A percentile compares a stretch with the other conserved stretches of the same genome.
These are phyloP conservation scores for Caenorhabditis sinica DNA, from an alignment of 2,888 invertebrate species.

Conservation along the genomic window DNA sequence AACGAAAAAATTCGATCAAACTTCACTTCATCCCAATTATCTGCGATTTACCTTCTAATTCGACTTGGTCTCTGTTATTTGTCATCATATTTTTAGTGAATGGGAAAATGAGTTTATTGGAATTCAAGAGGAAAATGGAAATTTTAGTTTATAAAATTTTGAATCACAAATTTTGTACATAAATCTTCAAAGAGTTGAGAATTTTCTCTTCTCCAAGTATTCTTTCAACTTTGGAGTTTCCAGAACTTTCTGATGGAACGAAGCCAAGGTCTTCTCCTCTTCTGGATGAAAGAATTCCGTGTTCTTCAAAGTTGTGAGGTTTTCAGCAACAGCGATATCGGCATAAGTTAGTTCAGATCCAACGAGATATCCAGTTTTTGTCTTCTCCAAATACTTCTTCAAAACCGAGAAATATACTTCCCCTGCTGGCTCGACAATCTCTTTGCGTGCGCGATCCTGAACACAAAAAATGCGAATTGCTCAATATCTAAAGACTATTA, in stretches of 20 bases:
- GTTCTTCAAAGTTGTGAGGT: constrained; percentile 26
- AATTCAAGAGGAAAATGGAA: not conserved
- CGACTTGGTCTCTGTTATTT: no score
- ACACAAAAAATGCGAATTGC: not conserved
- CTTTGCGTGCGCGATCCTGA: not conserved
- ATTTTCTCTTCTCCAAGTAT: constrained; percentile 5
- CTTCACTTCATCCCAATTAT: no score
- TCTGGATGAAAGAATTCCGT: not conserved
- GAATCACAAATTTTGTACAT: not conserved
- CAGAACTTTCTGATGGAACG: constrained; percentile 8
- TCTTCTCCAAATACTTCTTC: constrained; percentile 25
- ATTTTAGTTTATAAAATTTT: no score
- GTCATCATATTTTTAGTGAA: no score
- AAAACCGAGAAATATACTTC: constrained; percentile 24
- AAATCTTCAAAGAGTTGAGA: not conserved
- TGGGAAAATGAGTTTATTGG: not conserved
- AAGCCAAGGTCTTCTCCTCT: not conserved
- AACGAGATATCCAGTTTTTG: constrained; percentile 34
- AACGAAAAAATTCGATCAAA: no score
- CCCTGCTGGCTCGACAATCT: constrained; percentile 27
- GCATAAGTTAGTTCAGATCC: constrained; percentile 48
- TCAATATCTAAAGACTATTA: not conserved
- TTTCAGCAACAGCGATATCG: constrained; percentile 49
- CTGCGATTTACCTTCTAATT: no score
- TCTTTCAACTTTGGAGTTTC: constrained; percentile 9